These are phyloP conservation scores for Silurus aristotelis DNA, from an alignment of 2,797 vertebrate species.

Conservation along the genomic window DNA sequence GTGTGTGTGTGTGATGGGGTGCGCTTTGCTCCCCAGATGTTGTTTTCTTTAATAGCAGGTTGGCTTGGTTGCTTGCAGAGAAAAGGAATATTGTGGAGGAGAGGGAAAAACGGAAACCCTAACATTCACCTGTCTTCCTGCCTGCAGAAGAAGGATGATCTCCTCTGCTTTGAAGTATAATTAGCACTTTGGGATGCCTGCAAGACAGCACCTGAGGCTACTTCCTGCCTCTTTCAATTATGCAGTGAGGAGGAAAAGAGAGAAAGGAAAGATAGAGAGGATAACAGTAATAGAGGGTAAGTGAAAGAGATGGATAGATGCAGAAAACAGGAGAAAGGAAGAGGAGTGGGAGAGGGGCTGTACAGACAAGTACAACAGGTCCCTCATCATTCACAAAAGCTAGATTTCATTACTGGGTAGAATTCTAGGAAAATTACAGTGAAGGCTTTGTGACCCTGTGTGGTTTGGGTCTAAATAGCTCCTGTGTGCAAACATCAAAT, in stretches of 20 bases:
- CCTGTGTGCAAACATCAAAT: constrained; percentile 34
- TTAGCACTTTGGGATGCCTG: constrained; percentile 43
- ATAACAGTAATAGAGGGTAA: constrained; percentile 27
- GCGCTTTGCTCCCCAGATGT: constrained; percentile 28
- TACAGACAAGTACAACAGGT: constrained; percentile 7
- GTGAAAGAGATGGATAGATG: constrained; percentile 4
- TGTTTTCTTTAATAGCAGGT: constrained; percentile 36
- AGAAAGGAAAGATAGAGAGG: constrained; percentile 17
- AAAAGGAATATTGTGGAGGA: constrained; percentile 13
- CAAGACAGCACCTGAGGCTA: constrained; percentile 47
- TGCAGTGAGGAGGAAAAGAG: not conserved
- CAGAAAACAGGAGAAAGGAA: constrained; percentile 5
- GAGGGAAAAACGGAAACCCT: constrained; percentile 33
- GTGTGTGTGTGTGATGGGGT: not conserved
- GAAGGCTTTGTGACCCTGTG: constrained; percentile 30
- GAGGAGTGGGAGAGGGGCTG: not conserved
- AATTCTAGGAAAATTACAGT: constrained; percentile 40
- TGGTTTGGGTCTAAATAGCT: constrained; percentile 24
- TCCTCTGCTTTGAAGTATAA: constrained; percentile 47
- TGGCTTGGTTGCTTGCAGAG: constrained; percentile 23
- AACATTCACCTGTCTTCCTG: constrained; percentile 39
- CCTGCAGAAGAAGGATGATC: constrained; percentile 38
- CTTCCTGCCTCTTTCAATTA: constrained; percentile 28
- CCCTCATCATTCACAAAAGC: constrained; percentile 20
- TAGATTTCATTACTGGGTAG: constrained; percentile 11